Evolutionary conservation across 2,113 vertebrate genomes (phyloP), one percentile per base, ranked within the genome.

Genomic region (Aldabrachelys gigantea): DNA sequence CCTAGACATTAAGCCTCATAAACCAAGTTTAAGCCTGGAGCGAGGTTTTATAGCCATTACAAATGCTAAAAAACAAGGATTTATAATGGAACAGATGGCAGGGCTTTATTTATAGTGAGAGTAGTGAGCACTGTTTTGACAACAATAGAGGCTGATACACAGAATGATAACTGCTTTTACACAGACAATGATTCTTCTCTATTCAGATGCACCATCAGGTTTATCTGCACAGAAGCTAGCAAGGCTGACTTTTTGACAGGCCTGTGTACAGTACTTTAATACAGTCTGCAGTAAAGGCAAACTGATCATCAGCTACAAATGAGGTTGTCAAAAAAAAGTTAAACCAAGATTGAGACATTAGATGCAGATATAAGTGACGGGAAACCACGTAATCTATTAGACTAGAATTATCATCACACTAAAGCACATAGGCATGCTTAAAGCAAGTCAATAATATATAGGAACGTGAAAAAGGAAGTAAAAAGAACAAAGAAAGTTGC

Each of bases 21-120:
- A 47, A 85, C 10, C 41, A 89, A 87, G 44, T 38, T 92, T 95
- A 84, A 82, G 89, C 82, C 92, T 88, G 72, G 21, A 90, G n/a
- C 79, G 65, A 88, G 56, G 83, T 8, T 89, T 54, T 82, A 92
- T 21, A 91, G 87, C 49, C 92, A 22, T 87, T 81, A 87, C 3
- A 38, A 41, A 87, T 65, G 95, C 89, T 72, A 54, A 87, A 93
- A 89, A 35, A 21, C 4, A 65, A 24, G 56, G 56, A 50, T 95
- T 96, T 97, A 53, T 91, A 93, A 78, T 9, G 89, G 56, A 94
- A 75, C 27, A 85, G 27, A 10, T 88, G 38, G 25, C 13, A 92
- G 85, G n/a, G 38, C 53, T 52, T 90, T 95, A 86, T 89, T 65
- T 88, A 80, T 2, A 84, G 56, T 56, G 50, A 50, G 29, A 80